Evolutionary conservation across 37 sponge, comb jelly and placozoan genomes (phyloP).

Genomic region (Ephydatia muelleri): DNA sequence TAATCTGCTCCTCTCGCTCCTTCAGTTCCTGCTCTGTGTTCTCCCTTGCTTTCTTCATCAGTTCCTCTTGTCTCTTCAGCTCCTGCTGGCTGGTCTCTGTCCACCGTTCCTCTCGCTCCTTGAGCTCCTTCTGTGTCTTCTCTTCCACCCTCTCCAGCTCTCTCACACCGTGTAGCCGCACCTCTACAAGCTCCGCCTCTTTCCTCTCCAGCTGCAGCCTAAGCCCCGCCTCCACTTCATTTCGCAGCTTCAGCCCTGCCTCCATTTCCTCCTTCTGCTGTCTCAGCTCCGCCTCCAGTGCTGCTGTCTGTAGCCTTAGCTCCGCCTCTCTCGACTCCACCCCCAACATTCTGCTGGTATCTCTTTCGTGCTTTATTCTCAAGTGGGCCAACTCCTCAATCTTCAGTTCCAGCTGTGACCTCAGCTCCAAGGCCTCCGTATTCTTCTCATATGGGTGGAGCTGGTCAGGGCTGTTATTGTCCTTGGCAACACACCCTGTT

Average conservation of each 20-base stretch:
- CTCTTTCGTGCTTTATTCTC: background rate
- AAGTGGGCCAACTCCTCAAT: too few relatives aligned
- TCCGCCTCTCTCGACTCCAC: slow-evolving; percentile 13
- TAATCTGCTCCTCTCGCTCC: slow-evolving; percentile 58
- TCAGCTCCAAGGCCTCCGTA: too few relatives aligned
- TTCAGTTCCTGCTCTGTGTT: slow-evolving; percentile 8
- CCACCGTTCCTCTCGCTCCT: too few relatives aligned
- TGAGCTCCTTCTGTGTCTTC: background rate
- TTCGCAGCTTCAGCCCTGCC: too few relatives aligned
- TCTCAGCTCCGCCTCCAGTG: background rate
- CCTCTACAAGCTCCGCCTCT: background rate
- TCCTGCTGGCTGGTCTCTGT: slow-evolving; percentile 18
- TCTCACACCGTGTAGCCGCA: background rate
- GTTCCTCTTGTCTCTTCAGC: slow-evolving; percentile 41
- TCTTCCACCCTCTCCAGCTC: background rate
- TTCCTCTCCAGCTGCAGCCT: background rate
- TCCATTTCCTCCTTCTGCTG: too few relatives aligned
- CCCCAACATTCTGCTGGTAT: background rate
- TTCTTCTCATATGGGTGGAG: too few relatives aligned
- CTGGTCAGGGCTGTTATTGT: too few relatives aligned
- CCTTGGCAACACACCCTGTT: too few relatives aligned
- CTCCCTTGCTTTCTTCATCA: background rate
- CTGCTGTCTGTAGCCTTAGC: background rate
- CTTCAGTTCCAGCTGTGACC: too few relatives aligned
- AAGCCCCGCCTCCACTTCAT: background rate